phyloP scores from a whole-genome alignment of 2,888 invertebrate species.

The Arenicola marina region DNA sequence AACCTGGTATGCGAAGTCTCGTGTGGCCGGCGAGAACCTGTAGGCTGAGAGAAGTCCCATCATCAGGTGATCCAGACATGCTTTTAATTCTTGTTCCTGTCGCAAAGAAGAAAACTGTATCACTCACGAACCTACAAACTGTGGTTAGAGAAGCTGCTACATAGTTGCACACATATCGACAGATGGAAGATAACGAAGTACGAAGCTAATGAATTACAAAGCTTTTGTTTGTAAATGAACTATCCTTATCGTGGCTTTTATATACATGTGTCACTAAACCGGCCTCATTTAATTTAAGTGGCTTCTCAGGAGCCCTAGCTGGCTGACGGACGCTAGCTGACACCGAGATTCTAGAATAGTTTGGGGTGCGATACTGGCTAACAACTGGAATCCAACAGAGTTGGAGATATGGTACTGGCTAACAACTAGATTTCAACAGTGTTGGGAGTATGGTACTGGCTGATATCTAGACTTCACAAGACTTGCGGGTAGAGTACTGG shows the following conservation, averaged over 20 bases:
- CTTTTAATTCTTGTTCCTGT: conserved; percentile 68
- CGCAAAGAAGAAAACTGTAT: conserved; percentile 10
- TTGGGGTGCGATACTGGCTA: too few relatives aligned
- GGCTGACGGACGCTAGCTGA: too few relatives aligned
- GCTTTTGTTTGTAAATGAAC: neutral
- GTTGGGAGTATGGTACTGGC: too few relatives aligned
- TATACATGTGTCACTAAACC: too few relatives aligned
- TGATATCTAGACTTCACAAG: too few relatives aligned
- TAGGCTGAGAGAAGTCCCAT: conserved; percentile 69
- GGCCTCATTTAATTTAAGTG: too few relatives aligned
- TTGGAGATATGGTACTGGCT: too few relatives aligned
- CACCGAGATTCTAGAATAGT: too few relatives aligned
- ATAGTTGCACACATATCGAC: neutral
- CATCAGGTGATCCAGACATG: conserved; percentile 70
- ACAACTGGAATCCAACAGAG: too few relatives aligned
- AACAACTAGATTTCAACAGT: too few relatives aligned
- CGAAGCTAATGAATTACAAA: neutral
- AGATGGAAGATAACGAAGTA: neutral
- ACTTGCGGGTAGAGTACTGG: too few relatives aligned
- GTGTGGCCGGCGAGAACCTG: conserved; percentile 65
- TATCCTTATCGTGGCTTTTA: neutral
- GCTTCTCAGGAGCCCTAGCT: too few relatives aligned
- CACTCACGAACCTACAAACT: neutral
- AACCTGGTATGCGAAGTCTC: conserved; percentile 64
- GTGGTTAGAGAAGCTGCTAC: neutral